phyloP scores from a whole-genome alignment of 1,140 invertebrate genomes.

The Lamellibrachia luymesi region DNA sequence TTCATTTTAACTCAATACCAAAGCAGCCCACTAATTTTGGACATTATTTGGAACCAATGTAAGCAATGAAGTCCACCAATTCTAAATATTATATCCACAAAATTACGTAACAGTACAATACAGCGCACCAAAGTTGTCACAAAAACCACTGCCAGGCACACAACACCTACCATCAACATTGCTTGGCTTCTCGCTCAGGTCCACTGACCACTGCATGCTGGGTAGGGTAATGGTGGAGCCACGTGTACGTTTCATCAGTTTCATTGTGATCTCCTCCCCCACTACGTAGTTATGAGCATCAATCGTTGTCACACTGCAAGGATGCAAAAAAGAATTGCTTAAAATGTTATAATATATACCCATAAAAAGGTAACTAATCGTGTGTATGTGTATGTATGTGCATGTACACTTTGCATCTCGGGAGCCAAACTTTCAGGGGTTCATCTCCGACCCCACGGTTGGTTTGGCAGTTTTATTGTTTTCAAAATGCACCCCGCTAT shows the following conservation, averaged over 20 bases:
- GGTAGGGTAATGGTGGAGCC: conserved; percentile 75
- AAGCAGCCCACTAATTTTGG: neutral
- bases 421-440: no score
- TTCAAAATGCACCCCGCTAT: no score
- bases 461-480: no score
- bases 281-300: conserved; percentile 65
- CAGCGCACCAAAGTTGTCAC: neutral
- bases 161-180: conserved; percentile 40
- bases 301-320: conserved; percentile 63
- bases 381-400: no score
- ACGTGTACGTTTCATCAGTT: conserved; percentile 81
- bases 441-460: no score
- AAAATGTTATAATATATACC: neutral
- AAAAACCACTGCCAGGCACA: neutral
- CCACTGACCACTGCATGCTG: conserved; percentile 54
- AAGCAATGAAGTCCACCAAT: neutral
- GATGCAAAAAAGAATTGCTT: neutral
- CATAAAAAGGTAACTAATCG: no score
- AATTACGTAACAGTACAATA: neutral
- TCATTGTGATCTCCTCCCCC: conserved; percentile 74
- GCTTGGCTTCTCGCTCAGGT: conserved; percentile 34
- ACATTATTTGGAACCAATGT: neutral
- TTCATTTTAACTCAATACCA: no score
- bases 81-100: neutral
- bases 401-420: no score